Conservation (phyloP, 2,797 vertebrate species). For the Hemibagrus guttatus region DNA sequence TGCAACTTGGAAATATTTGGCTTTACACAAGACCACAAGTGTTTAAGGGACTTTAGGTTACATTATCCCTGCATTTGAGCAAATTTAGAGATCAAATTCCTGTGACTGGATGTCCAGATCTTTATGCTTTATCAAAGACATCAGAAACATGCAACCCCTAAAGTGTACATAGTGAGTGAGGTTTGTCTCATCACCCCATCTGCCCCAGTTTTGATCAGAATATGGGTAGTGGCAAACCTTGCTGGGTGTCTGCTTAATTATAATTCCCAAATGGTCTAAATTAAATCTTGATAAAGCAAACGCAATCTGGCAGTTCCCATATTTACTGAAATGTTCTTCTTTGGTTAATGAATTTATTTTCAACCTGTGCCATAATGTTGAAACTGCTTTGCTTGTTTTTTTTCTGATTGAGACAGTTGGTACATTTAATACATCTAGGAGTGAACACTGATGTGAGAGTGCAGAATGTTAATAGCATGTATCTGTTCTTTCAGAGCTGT, state of each 20-base stretch:
- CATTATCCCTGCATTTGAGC: neutral
- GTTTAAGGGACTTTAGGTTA: constrained; percentile 6
- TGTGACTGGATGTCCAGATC: constrained; percentile 1
- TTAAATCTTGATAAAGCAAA: constrained; percentile 51
- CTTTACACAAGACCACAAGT: constrained; percentile 26
- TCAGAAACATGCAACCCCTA: constrained; percentile 16
- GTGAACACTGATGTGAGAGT: neutral
- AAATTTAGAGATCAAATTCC: neutral
- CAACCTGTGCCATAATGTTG: neutral
- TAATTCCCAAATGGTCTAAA: constrained; percentile 56
- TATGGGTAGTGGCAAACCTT: constrained; percentile 42
- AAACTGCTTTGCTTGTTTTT: neutral
- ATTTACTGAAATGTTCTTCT: constrained; percentile 10
- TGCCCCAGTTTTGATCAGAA: constrained; percentile 35
- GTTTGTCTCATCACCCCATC: neutral
- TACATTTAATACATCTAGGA: neutral
- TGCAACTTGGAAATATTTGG: constrained; percentile 28
- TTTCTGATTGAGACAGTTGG: neutral
- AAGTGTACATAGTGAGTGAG: constrained; percentile 1
- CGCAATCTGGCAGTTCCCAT: constrained; percentile 17
- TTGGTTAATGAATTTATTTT: neutral
- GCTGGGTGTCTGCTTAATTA: constrained; percentile 45
- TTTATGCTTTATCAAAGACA: neutral
- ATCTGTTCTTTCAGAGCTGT: constrained; percentile 69
- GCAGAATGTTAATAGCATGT: constrained; percentile 1